Conservation (phyloP, 1,140 invertebrate species). For the Pogonognathellus flavescens region DNA sequence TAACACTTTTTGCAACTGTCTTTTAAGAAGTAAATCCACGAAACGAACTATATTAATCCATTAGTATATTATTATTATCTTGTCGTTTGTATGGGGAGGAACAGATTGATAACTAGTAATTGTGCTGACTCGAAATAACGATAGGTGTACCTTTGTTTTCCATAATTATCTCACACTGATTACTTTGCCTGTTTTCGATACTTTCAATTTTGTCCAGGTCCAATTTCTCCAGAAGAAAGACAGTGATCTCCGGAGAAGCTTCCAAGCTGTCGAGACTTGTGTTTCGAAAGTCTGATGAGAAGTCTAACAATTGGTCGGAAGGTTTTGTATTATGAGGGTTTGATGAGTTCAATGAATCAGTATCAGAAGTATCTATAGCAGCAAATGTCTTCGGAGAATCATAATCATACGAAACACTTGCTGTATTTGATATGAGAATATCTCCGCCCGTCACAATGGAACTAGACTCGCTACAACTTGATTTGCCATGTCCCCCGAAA, state of each 20-base stretch:
- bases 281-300: too few species aligned
- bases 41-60: too few species aligned
- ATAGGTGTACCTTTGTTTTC: neutral
- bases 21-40: too few species aligned
- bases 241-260: neutral
- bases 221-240: neutral
- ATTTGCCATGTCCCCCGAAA: constrained; percentile 5
- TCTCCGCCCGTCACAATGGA: neutral
- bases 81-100: too few species aligned
- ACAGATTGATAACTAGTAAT: too few species aligned
- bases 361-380: neutral
- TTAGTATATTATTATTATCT: too few species aligned
- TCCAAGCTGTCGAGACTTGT: neutral
- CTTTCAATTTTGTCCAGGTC: neutral
- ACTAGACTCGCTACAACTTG: neutral
- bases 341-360: neutral
- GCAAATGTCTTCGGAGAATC: neutral
- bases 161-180: neutral
- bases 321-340: too few species aligned
- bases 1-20: too few species aligned
- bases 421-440: neutral
- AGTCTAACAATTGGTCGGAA: neutral
- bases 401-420: neutral
- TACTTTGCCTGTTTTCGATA: too few species aligned
- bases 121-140: too few species aligned